These are phyloP conservation scores for Centropyge bicolor DNA, from an alignment of 2,797 vertebrate genomes.

Conservation along the genomic window DNA sequence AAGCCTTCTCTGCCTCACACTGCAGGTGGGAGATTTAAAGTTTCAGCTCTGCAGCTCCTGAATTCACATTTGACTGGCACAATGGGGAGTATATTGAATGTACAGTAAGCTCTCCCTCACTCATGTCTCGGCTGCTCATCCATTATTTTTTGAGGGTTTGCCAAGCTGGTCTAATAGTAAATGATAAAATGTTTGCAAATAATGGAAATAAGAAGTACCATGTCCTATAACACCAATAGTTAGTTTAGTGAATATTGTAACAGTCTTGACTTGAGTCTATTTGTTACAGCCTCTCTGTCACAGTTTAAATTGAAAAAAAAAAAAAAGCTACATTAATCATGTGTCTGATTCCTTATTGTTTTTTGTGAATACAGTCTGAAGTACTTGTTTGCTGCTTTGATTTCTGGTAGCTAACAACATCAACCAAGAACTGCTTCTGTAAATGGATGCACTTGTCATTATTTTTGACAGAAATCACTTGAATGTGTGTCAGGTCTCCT, in stretches of 20 bases:
- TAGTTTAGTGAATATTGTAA: conserved; percentile 19
- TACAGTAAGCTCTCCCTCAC: conserved; percentile 1
- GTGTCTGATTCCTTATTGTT: conserved; percentile 21
- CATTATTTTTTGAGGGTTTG: conserved; percentile 7
- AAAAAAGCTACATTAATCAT: not conserved
- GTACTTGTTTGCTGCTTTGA: conserved; percentile 5
- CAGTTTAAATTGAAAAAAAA: conserved; percentile 23
- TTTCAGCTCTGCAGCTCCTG: conserved; percentile 19
- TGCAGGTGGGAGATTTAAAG: conserved; percentile 33
- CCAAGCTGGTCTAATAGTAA: conserved; percentile 12
- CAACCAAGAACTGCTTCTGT: not conserved
- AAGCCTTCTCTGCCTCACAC: not conserved
- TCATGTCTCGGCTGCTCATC: conserved; percentile 15
- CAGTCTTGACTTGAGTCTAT: not conserved
- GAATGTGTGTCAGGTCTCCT: conserved; percentile 8
- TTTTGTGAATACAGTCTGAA: not conserved
- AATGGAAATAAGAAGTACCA: conserved; percentile 22
- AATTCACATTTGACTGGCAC: conserved; percentile 17
- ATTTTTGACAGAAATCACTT: conserved; percentile 25
- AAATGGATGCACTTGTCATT: not conserved
- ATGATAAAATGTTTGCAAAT: conserved; percentile 33
- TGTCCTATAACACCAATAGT: conserved; percentile 10
- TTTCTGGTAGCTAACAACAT: not conserved
- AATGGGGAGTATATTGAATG: conserved; percentile 16
- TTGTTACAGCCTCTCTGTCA: conserved; percentile 23